phyloP scores from a whole-genome alignment of 1,140 invertebrate genomes.

The Trichonephila inaurata region DNA sequence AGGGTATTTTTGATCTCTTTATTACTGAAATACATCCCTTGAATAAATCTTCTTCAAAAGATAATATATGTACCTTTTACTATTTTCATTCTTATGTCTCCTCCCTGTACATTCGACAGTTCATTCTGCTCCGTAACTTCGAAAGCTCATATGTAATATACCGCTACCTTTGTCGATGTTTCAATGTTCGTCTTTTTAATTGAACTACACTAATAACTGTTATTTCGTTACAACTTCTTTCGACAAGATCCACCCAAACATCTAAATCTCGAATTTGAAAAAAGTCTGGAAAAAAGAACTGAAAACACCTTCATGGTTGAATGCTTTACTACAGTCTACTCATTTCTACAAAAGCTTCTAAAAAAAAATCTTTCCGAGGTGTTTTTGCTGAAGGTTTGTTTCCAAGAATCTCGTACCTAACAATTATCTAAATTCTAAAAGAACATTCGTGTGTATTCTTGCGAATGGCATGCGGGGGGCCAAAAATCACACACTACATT shows the following conservation, averaged over 20 bases:
- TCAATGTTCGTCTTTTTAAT: constrained; percentile 27
- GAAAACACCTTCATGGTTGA: neutral
- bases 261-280: neutral
- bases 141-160: neutral
- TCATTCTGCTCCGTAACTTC: too few relatives aligned
- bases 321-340: neutral
- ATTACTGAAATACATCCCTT: neutral
- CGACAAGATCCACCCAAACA: neutral
- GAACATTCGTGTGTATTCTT: neutral
- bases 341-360: neutral
- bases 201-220: neutral
- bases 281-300: neutral
- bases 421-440: neutral
- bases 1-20: too few relatives aligned
- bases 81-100: neutral
- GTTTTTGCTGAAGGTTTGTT: neutral
- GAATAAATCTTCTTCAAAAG: neutral
- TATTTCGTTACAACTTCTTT: neutral
- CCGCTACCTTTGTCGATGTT: neutral
- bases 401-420: neutral
- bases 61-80: neutral
- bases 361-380: neutral
- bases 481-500: neutral
- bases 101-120: neutral
- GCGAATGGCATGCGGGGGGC: neutral